A percentile compares a stretch with the other conserved stretches of the same genome.
Conservation (phyloP, 2,797 vertebrate species). For the Cryptoblepharus egeriae region DNA sequence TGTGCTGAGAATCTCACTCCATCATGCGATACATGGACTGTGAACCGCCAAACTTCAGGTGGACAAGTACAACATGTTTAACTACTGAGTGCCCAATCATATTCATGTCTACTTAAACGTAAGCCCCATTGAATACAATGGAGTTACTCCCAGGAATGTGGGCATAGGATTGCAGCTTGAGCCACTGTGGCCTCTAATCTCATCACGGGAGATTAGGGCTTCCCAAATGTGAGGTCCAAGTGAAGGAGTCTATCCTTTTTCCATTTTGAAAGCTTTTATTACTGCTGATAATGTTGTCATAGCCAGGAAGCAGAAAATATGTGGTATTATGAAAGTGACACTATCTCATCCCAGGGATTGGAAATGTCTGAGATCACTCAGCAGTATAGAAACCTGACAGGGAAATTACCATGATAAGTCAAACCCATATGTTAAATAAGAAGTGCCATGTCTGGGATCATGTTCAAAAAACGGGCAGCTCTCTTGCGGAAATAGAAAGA, state of each 20-base stretch:
- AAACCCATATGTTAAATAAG: constrained; percentile 3
- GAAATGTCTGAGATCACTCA: background rate
- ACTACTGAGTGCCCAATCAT: too few species aligned
- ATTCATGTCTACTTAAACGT: too few species aligned
- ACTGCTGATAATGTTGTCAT: constrained; percentile 26
- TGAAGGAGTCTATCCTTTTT: background rate
- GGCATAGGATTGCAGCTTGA: too few species aligned
- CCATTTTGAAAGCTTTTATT: constrained; percentile 35
- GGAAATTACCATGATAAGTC: constrained; percentile 43
- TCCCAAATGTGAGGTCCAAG: background rate
- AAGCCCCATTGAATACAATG: too few species aligned
- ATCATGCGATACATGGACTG: too few species aligned
- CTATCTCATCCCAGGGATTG: background rate
- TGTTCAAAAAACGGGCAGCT: constrained; percentile 13
- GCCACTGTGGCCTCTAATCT: too few species aligned
- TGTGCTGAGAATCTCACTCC: too few species aligned
- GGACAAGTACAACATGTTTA: too few species aligned
- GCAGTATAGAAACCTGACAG: constrained; percentile 34
- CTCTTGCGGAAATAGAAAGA: background rate
- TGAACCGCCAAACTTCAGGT: too few species aligned
- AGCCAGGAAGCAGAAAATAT: constrained; percentile 37
- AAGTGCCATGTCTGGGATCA: background rate
- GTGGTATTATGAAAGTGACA: constrained; percentile 33
- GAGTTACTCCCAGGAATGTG: too few species aligned
- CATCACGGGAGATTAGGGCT: too few species aligned